Conservation (phyloP, 2,113 vertebrate species). For the Cynoglossus semilaevis region DNA sequence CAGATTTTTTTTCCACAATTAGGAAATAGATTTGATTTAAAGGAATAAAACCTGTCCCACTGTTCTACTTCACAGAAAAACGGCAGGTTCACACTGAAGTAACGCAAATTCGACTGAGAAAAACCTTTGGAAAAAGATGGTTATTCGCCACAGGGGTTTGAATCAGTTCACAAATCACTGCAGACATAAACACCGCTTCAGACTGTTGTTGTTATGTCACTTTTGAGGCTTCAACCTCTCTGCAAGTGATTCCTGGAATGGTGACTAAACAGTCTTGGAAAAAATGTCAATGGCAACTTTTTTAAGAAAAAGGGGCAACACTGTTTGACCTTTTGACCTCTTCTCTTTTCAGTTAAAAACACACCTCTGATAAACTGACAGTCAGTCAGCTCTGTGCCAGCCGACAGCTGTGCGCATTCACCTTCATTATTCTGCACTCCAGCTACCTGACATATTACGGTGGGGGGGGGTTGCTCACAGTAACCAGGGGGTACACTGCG, state of each 20-base stretch:
- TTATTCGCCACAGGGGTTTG: conserved; percentile 19
- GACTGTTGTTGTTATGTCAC: neutral
- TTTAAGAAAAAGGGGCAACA: too few species aligned
- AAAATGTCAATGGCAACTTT: too few species aligned
- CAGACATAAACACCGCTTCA: conserved; percentile 14
- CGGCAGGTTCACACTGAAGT: neutral
- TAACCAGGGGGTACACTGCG: conserved; percentile 25
- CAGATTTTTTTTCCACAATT: too few species aligned
- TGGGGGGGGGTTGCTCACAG: conserved; percentile 3
- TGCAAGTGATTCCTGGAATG: neutral
- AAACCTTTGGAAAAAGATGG: conserved; percentile 14
- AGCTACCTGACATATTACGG: conserved; percentile 44
- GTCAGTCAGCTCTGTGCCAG: neutral
- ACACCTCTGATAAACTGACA: neutral
- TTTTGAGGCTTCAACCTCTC: neutral
- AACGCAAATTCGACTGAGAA: neutral
- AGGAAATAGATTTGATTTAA: too few species aligned
- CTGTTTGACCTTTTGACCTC: neutral
- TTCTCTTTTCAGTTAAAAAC: neutral
- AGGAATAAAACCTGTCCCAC: too few species aligned
- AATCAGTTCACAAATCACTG: conserved; percentile 17
- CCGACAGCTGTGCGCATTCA: too few species aligned
- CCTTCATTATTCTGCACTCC: neutral
- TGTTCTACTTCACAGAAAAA: neutral
- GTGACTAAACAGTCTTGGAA: neutral